These are phyloP conservation scores for Zootermopsis nevadensis DNA, from an alignment of 2,888 invertebrate genomes.

Conservation along the genomic window DNA sequence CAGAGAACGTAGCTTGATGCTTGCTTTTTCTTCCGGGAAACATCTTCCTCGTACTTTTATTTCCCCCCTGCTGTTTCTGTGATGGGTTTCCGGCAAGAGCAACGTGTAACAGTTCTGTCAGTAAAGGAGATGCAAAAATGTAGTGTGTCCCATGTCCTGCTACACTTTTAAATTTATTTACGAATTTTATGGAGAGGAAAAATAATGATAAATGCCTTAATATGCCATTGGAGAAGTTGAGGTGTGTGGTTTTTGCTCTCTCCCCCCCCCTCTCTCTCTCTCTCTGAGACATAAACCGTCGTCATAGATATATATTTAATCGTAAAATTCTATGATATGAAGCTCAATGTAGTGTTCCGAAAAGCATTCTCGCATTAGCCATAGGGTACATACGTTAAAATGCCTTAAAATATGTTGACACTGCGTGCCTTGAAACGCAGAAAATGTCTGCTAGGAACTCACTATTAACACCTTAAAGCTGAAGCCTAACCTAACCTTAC, in stretches of 20 bases:
- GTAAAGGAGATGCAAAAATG: background rate
- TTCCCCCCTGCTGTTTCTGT: background rate
- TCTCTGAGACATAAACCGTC: background rate
- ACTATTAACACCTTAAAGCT: too few species aligned
- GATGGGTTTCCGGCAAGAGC: conserved; percentile 20
- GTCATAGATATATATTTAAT: background rate
- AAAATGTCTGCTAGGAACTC: too few species aligned
- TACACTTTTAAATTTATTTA: background rate
- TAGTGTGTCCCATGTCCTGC: background rate
- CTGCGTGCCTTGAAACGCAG: too few species aligned
- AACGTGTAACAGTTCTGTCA: background rate
- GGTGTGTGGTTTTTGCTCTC: background rate
- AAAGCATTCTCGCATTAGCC: background rate
- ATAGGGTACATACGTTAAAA: background rate
- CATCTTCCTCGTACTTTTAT: background rate
- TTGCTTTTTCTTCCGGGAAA: conserved; percentile 28
- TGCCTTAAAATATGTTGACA: background rate
- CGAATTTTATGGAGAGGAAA: conserved; percentile 7
- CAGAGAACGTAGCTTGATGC: background rate
- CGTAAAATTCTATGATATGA: background rate
- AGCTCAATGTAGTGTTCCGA: background rate
- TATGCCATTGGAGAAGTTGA: background rate
- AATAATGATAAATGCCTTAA: background rate
- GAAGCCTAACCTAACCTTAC: too few species aligned
- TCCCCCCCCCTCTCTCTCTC: background rate